These are phyloP conservation scores for Conomelus anceps DNA, from an alignment of 2,888 invertebrate species.

Conservation along the genomic window DNA sequence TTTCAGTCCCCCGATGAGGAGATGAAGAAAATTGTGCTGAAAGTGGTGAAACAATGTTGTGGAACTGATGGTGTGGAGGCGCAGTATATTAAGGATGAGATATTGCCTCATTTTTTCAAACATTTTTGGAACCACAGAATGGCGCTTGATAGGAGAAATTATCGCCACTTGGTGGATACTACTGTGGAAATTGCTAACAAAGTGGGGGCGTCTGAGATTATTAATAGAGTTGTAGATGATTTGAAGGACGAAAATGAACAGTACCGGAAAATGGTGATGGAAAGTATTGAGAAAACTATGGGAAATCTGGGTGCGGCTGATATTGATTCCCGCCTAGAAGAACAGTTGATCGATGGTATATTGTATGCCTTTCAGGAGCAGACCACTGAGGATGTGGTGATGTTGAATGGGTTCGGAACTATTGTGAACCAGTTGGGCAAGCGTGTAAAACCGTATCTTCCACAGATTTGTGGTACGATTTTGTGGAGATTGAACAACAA, in stretches of 20 bases:
- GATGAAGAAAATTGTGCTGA: slow-evolving; percentile 99
- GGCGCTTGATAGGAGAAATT: slow-evolving; percentile 97
- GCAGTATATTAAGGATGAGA: slow-evolving; percentile 98
- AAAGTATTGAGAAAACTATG: slow-evolving; percentile 98
- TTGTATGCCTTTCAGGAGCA: slow-evolving; percentile 99
- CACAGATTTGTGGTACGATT: slow-evolving; percentile 99
- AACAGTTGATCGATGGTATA: slow-evolving; percentile 98
- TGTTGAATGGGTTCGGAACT: slow-evolving; percentile 98
- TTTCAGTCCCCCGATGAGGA: slow-evolving; percentile 99
- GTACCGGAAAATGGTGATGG: slow-evolving; percentile 99
- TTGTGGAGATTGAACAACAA: slow-evolving; percentile 99
- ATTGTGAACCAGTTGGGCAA: slow-evolving; percentile 97
- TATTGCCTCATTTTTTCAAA: slow-evolving; percentile 96
- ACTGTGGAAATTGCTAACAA: slow-evolving; percentile 99
- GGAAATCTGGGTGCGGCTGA: slow-evolving; percentile 96
- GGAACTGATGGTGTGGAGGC: slow-evolving; percentile 99
- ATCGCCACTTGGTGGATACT: slow-evolving; percentile 95
- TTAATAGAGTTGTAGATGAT: slow-evolving; percentile 97
- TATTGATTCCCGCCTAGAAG: slow-evolving; percentile 95
- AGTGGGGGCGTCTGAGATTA: slow-evolving; percentile 99
- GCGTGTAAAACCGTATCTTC: slow-evolving; percentile 95
- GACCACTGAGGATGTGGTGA: slow-evolving; percentile 98
- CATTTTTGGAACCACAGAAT: slow-evolving; percentile 99
- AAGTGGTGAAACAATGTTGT: slow-evolving; percentile 99
- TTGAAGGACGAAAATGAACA: slow-evolving; percentile 99